Conservation (phyloP, 2,797 vertebrate species). For the Lepus townsendii region DNA sequence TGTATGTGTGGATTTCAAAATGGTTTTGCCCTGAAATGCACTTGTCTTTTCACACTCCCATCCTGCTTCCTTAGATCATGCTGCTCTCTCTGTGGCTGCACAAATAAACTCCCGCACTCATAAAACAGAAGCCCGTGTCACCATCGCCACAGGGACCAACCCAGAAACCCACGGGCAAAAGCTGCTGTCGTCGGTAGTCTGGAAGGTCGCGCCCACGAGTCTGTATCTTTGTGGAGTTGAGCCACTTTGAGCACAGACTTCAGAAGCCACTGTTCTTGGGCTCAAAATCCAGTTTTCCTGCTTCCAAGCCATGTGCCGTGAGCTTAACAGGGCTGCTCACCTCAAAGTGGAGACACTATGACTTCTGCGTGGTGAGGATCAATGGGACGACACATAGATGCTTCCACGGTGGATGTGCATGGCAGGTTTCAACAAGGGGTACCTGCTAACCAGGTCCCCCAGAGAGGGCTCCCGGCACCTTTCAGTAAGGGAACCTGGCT, state of each 20-base stretch:
- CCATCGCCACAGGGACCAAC: neutral
- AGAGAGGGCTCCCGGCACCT: neutral
- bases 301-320: no score
- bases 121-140: neutral
- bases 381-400: neutral
- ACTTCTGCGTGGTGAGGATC: neutral
- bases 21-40: no score
- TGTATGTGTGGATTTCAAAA: no score
- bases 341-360: neutral
- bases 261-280: no score
- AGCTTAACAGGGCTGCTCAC: neutral
- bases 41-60: neutral
- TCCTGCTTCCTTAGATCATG: neutral
- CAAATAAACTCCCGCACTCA: neutral
- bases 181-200: accelerated
- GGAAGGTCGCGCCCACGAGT: neutral
- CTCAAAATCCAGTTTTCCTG: neutral
- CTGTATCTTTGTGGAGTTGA: neutral
- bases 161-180: neutral
- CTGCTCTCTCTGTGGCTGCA: neutral
- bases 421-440: neutral
- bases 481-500: neutral
- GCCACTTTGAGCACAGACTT: accelerated
- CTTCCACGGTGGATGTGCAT: accelerated
- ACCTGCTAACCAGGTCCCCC: no score